Conservation (phyloP, 2,113 vertebrate species). For the Neoarius graeffei region DNA sequence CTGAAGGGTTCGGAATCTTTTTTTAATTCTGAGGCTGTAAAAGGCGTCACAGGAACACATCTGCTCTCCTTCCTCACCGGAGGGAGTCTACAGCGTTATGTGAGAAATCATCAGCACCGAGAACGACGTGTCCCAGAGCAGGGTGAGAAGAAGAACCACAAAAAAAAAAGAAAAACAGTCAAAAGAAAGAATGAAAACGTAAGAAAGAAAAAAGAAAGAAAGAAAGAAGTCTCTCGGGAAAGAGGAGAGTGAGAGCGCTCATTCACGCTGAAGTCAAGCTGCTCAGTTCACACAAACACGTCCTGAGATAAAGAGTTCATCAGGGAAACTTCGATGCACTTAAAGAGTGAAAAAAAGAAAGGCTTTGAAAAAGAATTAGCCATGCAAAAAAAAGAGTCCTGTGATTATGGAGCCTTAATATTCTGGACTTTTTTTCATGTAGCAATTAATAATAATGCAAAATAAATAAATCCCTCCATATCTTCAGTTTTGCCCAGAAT, state of each 20-base stretch:
- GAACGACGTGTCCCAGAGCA: background rate
- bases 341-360: background rate
- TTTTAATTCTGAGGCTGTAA: background rate
- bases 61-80: background rate
- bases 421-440: background rate
- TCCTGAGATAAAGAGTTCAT: background rate
- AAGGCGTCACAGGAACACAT: background rate
- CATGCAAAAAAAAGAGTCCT: background rate
- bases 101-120: slow-evolving; percentile 9
- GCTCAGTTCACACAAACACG: background rate
- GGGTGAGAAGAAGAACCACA: background rate
- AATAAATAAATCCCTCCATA: no score
- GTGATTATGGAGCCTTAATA: background rate
- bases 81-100: background rate
- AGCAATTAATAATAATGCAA: no score
- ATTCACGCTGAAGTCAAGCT: background rate
- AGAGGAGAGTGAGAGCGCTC: background rate
- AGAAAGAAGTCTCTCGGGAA: background rate
- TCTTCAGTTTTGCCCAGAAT: background rate
- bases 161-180: background rate
- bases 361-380: background rate
- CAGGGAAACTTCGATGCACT: background rate
- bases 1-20: background rate
- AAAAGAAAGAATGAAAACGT: background rate
- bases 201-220: background rate